Evolutionary conservation across 1,140 invertebrate genomes (phyloP), one percentile per base, ranked within the genome.

Genomic region (Hylaeus volcanicus): DNA sequence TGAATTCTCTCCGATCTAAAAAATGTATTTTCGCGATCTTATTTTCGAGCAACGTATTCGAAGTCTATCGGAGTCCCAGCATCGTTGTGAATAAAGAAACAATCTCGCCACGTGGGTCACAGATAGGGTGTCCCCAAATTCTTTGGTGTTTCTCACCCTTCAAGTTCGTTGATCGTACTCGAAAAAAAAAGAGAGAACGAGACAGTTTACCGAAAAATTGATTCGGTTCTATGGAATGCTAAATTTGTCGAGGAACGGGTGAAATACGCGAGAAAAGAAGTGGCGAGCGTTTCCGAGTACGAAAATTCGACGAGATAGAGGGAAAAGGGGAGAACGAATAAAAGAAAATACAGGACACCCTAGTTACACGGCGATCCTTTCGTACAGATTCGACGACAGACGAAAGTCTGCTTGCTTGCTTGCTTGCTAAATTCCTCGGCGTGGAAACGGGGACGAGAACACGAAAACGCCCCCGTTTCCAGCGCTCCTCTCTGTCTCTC

Each of bases 401-500:
- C 76, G 84, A 86, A 86, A 86, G 84, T 86, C 86, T 86, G 83
- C 80, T 84, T 86, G 77, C 77, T 65, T 72, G 75, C 74, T 78
- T 78, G 80, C 74, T 80, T 80, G 84, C 76, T 86, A 70, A 79
- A 80, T 82, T 75, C 85, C 74, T 71, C 77, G 84, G 81, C 84
- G 83, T 86, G 84, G 81, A 87, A 87, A 87, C 84, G 84, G 77
- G 84, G 81, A 80, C 84, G 77, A 79, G 76, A 51, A 72, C 68
- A 51, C 72, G 41, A 26, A 53, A 26, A 58, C 85, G 81, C 58
- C 74, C 85, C 75, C 86, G 82, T 87, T 85, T 87, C 82, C 79
- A 66, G 75, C 63, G 79, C 79, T 75, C 82, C 84, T 88, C 85
- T 88, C 85, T 88, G 86, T 87, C 83, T 88, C 85, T 88, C 86